phyloP scores from a whole-genome alignment of 2,797 vertebrate species.

The Protosalanx chinensis region DNA sequence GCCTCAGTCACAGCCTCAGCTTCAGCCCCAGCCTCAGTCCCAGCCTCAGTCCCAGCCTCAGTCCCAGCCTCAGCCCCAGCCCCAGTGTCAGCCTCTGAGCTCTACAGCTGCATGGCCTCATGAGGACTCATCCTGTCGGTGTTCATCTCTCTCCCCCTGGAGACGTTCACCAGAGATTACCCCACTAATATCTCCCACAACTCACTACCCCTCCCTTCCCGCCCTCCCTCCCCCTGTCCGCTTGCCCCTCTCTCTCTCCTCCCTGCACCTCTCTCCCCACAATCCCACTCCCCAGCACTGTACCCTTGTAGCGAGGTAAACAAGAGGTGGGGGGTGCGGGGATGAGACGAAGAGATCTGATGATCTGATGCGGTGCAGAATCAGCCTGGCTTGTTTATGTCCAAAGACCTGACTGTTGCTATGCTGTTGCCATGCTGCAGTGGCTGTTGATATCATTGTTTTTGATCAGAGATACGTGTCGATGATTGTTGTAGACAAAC shows the following conservation, averaged over 20 bases:
- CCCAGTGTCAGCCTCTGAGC: too few relatives aligned
- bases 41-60: conserved; percentile 31
- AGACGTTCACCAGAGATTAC: conserved; percentile 76
- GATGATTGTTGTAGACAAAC: too few relatives aligned
- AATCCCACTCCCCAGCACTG: neutral
- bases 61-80: conserved; percentile 53
- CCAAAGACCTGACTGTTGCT: conserved; percentile 54
- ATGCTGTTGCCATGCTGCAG: conserved; percentile 7
- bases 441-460: too few relatives aligned
- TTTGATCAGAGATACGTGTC: too few relatives aligned
- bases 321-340: conserved; percentile 35
- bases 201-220: conserved; percentile 43
- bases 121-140: conserved; percentile 66
- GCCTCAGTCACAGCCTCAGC: too few relatives aligned
- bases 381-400: neutral
- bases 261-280: too few relatives aligned
- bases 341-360: conserved; percentile 53
- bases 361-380: neutral
- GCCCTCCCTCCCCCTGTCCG: too few relatives aligned
- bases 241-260: too few relatives aligned
- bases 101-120: conserved; percentile 69
- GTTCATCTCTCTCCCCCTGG: conserved; percentile 65
- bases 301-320: neutral
- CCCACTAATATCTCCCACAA: conserved; percentile 83
- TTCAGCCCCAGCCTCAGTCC: neutral